phyloP scores from a whole-genome alignment of 2,797 vertebrate genomes.

The Anas capensis region DNA sequence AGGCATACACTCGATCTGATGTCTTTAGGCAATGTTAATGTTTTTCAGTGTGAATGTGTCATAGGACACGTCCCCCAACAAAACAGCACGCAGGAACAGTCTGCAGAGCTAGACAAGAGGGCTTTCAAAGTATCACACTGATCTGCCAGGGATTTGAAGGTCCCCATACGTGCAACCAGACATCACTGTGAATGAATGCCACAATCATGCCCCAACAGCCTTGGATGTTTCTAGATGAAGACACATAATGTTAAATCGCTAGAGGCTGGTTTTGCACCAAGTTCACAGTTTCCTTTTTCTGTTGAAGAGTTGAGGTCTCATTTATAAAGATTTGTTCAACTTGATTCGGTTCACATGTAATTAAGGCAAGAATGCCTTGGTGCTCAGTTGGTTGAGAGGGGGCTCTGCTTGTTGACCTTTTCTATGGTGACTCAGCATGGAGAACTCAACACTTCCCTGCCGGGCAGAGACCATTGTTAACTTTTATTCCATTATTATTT shows the following conservation, averaged over 20 bases:
- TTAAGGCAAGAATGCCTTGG: conserved; percentile 50
- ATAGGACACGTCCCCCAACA: not conserved
- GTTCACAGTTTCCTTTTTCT: not conserved
- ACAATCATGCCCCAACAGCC: rapidly evolving
- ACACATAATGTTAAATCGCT: not conserved
- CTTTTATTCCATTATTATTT: conserved; percentile 53
- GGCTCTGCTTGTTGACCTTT: conserved; percentile 57
- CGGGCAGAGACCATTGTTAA: conserved; percentile 32
- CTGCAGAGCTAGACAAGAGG: not conserved
- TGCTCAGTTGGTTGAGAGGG: conserved; percentile 3
- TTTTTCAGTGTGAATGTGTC: not conserved
- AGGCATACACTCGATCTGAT: not conserved
- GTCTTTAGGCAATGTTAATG: not conserved
- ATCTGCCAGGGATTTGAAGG: not conserved
- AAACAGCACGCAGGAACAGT: not conserved
- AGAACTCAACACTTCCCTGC: conserved; percentile 51
- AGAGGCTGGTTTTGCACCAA: not conserved
- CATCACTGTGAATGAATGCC: not conserved
- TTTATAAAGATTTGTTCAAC: conserved; percentile 21
- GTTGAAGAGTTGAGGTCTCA: not conserved
- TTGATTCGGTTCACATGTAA: conserved; percentile 31
- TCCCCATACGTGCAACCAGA: not conserved
- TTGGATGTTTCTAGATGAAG: not conserved
- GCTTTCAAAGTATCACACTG: not conserved
- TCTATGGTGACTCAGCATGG: conserved; percentile 46